Percentiles rank a stretch among this genome's conserved stretches.
Conservation (phyloP, 2,888 invertebrate species). For the Drosophila buzzatii region DNA sequence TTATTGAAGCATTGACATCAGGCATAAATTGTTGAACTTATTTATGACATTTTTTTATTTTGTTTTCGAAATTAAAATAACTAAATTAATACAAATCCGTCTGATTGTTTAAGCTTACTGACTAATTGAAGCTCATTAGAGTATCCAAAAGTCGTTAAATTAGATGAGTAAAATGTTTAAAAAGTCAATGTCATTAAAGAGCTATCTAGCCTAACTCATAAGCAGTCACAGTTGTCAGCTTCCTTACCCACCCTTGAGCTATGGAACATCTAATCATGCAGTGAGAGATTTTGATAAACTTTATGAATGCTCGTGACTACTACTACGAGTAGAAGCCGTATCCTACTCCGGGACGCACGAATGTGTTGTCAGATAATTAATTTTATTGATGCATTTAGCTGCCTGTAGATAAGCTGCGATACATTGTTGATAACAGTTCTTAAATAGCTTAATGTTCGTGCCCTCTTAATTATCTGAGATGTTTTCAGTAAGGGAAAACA, state of each 20-base stretch:
- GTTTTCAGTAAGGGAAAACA: background rate
- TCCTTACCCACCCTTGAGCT: slow-evolving; percentile 9
- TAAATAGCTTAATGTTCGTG: slow-evolving; percentile 12
- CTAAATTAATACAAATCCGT: background rate
- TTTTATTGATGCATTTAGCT: slow-evolving; percentile 74
- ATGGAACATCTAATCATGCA: slow-evolving; percentile 25
- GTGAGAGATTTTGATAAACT: slow-evolving; percentile 11
- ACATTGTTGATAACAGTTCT: slow-evolving; percentile 50
- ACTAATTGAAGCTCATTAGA: slow-evolving; percentile 2
- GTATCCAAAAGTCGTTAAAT: slow-evolving; percentile 12
- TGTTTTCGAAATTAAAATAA: background rate
- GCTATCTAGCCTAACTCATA: background rate
- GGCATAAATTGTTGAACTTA: background rate
- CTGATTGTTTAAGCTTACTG: background rate
- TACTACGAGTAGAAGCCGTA: slow-evolving; percentile 5
- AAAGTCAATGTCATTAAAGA: background rate
- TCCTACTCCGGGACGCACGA: slow-evolving; percentile 5
- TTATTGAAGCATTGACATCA: background rate
- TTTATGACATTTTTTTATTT: no score
- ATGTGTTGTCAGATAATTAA: slow-evolving; percentile 55
- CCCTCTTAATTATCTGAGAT: slow-evolving; percentile 28
- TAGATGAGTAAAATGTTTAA: background rate
- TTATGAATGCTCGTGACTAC: slow-evolving; percentile 26
- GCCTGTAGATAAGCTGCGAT: slow-evolving; percentile 60
- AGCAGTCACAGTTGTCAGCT: slow-evolving; percentile 3